Conservation (phyloP, 2,888 invertebrate genomes). For the Alcis repandata region DNA sequence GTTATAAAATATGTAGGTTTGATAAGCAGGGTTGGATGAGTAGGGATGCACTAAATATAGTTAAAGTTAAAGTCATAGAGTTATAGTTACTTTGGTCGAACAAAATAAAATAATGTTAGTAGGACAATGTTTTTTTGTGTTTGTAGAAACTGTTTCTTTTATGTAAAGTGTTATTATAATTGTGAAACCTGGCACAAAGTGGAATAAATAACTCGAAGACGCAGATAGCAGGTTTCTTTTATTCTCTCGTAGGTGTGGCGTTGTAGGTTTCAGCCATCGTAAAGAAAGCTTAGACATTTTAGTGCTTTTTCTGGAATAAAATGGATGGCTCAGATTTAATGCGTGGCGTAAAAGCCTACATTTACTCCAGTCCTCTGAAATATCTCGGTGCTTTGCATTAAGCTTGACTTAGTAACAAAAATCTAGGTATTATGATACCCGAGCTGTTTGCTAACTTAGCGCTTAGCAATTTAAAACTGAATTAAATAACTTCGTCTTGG, state of each 20-base stretch:
- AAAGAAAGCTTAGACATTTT: conserved; percentile 29
- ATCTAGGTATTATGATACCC: background rate
- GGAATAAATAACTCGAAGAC: background rate
- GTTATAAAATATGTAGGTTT: too few species aligned
- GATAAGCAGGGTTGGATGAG: too few species aligned
- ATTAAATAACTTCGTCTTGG: background rate
- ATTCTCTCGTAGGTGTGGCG: background rate
- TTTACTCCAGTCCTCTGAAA: conserved; percentile 26
- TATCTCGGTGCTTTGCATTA: background rate
- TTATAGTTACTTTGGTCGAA: background rate
- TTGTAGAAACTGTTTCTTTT: too few species aligned
- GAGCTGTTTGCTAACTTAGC: background rate
- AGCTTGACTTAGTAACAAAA: conserved; percentile 6
- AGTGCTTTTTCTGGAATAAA: conserved; percentile 35
- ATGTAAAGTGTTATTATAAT: too few species aligned
- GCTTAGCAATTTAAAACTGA: background rate
- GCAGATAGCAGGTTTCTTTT: background rate
- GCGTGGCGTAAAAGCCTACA: conserved; percentile 25
- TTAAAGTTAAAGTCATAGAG: too few species aligned
- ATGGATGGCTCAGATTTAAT: conserved; percentile 36
- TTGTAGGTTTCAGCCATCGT: conserved; percentile 15
- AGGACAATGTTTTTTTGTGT: too few species aligned
- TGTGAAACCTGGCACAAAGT: too few species aligned
- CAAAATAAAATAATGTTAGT: background rate
- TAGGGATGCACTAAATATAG: too few species aligned